These are phyloP conservation scores for Agonopterix heracliana DNA, from an alignment of 2,888 invertebrate species.

Conservation along the genomic window DNA sequence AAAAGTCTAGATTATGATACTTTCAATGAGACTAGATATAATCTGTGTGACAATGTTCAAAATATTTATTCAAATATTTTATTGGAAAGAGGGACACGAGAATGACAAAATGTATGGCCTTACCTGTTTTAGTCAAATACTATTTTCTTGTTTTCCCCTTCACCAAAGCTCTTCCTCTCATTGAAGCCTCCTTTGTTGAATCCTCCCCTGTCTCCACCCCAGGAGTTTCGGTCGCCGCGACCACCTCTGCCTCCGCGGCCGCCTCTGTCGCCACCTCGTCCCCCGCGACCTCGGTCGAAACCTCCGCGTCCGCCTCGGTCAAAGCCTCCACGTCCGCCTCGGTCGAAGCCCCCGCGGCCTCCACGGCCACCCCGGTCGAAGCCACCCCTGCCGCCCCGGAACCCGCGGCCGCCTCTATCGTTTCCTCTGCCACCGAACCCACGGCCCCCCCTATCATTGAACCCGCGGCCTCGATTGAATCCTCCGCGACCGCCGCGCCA, in stretches of 20 bases:
- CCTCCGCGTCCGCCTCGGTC: constrained; percentile 31
- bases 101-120: constrained; percentile 14
- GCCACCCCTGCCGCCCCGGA: constrained; percentile 40
- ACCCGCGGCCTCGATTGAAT: constrained; percentile 36
- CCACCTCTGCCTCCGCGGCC: constrained; percentile 28
- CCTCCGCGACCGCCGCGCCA: constrained; percentile 40
- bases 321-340: constrained; percentile 28
- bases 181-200: constrained; percentile 73
- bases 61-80: no score
- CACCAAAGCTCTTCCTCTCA: constrained; percentile 79
- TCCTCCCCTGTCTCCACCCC: constrained; percentile 60
- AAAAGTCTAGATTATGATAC: no score
- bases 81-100: no score
- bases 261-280: constrained; percentile 30
- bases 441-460: constrained; percentile 25
- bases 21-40: no score
- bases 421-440: constrained; percentile 44
- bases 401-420: constrained; percentile 28
- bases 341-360: constrained; percentile 38
- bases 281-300: constrained; percentile 24
- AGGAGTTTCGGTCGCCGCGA: constrained; percentile 58
- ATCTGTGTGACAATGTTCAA: no score
- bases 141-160: constrained; percentile 83
- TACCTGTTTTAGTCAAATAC: constrained; percentile 77
- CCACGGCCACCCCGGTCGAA: constrained; percentile 40